Evolutionary conservation across 2,888 invertebrate genomes (phyloP).

Genomic region (Sialis lutaria): DNA sequence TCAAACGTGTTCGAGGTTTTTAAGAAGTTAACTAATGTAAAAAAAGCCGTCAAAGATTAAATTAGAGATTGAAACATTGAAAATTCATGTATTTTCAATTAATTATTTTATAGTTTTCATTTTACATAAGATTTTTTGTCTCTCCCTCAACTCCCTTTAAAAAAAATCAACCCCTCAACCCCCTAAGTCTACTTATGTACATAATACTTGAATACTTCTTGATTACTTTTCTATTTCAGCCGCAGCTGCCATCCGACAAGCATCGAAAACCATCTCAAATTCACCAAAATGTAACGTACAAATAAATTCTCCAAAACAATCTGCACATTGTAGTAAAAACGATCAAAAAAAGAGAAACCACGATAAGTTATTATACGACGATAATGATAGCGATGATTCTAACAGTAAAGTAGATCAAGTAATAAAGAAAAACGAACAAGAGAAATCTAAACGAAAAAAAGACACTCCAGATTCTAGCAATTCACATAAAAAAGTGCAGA

Average conservation of each 20-base stretch:
- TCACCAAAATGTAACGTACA: neutral
- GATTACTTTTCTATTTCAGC: neutral
- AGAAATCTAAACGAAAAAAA: constrained; percentile 12
- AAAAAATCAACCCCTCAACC: neutral
- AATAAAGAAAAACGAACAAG: constrained; percentile 20
- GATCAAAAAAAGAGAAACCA: constrained; percentile 16
- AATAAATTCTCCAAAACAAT: no score
- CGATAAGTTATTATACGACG: constrained; percentile 27
- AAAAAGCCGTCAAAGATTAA: no score
- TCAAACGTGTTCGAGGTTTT: no score
- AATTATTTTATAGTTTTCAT: no score
- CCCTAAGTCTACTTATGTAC: neutral
- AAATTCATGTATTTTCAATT: no score
- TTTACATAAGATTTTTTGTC: no score
- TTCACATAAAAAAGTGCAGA: neutral
- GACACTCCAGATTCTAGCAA: constrained; percentile 4
- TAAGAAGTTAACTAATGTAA: no score
- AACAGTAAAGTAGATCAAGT: constrained; percentile 28
- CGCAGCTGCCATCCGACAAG: neutral
- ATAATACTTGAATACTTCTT: neutral
- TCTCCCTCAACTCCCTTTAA: no score
- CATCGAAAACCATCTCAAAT: neutral
- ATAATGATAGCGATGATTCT: constrained; percentile 24
- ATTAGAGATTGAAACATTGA: no score
- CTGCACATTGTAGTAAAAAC: no score